Base-by-base conservation (phyloP, 2,797 vertebrate genomes). In the Chromis chromis region DNA sequence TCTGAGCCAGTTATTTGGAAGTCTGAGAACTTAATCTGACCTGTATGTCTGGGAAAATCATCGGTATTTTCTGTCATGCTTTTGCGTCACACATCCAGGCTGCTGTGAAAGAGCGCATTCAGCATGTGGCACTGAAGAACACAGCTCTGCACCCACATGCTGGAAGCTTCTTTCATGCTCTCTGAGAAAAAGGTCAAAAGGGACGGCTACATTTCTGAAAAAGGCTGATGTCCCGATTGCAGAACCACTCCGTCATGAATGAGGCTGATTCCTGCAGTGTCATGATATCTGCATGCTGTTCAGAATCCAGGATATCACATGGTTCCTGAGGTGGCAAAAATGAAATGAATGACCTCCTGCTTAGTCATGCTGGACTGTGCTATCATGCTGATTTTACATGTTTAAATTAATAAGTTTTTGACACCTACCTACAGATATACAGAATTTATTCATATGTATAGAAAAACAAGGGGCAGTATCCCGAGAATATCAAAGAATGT, bases 21-120 rank as follows among this genome's bases (percentile, higher is more conserved):
- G 49, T 56, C 64, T 74, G 33, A 52, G 68, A 72, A 65, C 8
- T 63, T 65, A 66, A 63, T 79, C 24, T 71, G 59, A 67, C 72
- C 61, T 53, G 58, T 64, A 65, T 70, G 42, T 25, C 13, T 71
- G 33, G 50, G 33, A 85, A 70, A 48, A 80, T 78, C 33, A 12
- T 76, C 10, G 65, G 58, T 65, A 61, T 73, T 81, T 65, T 65
- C 57, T 65, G 49, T 84, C 66, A 65, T 70, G 64, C 56, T 57
- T 76, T 63, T 93, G 90, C 77, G 82, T 94, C 90, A 94, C 76
- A 79, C 62, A 55, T 19, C 59, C 54, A 28, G 60, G 22, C 79
- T 52, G 28, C 69, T 82, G 65, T 91, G 86, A 93, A 94, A 91
- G 91, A 86, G 62, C 39, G 78, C 79, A 93, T 94, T 94, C 90